phyloP scores from a whole-genome alignment of 2,797 vertebrate species.

The Pampus argenteus region DNA sequence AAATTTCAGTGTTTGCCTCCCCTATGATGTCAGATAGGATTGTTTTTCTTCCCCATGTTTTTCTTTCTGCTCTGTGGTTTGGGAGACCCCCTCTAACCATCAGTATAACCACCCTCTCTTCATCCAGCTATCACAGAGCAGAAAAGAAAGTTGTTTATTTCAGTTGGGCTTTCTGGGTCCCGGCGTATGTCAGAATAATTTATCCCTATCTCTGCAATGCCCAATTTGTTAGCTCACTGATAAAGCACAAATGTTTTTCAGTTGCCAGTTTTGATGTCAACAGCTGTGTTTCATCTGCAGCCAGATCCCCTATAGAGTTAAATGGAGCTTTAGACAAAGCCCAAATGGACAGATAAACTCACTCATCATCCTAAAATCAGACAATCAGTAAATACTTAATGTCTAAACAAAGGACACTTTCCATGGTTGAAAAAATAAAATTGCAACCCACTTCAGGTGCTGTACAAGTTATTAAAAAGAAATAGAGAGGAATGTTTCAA shows the following conservation, averaged over 20 bases:
- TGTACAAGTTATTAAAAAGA: constrained; percentile 44
- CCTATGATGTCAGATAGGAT: constrained; percentile 77
- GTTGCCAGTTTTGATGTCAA: constrained; percentile 68
- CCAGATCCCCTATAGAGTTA: constrained; percentile 55
- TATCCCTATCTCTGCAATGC: constrained; percentile 73
- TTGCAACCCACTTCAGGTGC: constrained; percentile 8
- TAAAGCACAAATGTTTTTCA: constrained; percentile 77
- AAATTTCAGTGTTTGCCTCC: constrained; percentile 68
- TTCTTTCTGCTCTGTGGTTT: constrained; percentile 80
- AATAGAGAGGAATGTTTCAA: constrained; percentile 36
- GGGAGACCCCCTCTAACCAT: constrained; percentile 73
- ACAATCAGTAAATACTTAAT: constrained; percentile 13
- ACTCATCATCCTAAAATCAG: constrained; percentile 29
- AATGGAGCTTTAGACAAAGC: constrained; percentile 52
- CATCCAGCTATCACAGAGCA: constrained; percentile 71
- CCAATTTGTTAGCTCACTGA: constrained; percentile 79
- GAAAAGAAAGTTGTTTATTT: constrained; percentile 78
- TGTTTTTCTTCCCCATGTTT: constrained; percentile 80
- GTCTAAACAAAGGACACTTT: constrained; percentile 12
- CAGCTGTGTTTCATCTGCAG: constrained; percentile 76
- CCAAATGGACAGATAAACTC: constrained; percentile 39
- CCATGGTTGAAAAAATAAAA: constrained; percentile 22
- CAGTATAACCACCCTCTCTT: constrained; percentile 67
- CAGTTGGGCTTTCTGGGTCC: constrained; percentile 63
- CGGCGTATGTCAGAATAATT: constrained; percentile 71